These are phyloP conservation scores for Protobothrops mucrosquamatus DNA, from an alignment of 2,113 vertebrate genomes.

Conservation along the genomic window DNA sequence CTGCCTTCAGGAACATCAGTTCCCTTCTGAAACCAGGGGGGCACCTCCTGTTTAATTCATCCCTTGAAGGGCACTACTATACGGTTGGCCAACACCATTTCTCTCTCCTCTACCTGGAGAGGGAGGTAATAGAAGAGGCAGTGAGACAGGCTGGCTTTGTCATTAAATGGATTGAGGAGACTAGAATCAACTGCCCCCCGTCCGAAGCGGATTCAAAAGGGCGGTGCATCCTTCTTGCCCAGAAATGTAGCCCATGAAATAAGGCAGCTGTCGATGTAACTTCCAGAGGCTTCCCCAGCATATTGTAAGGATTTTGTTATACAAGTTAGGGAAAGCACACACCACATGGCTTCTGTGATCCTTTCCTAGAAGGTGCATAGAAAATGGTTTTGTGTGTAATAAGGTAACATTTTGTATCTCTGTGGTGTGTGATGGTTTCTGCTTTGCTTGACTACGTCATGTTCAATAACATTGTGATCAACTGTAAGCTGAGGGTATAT, in stretches of 20 bases:
- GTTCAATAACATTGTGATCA: no score
- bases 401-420: neutral
- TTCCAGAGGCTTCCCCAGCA: neutral
- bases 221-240: neutral
- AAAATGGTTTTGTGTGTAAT: neutral
- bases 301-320: neutral
- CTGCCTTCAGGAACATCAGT: conserved; percentile 43
- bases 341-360: no score
- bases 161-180: neutral
- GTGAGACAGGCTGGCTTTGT: neutral
- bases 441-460: no score
- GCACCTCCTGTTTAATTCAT: conserved; percentile 56
- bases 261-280: neutral
- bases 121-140: conserved; percentile 27
- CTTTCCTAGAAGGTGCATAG: neutral
- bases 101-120: conserved; percentile 56
- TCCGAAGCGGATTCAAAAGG: rapidly evolving
- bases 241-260: neutral
- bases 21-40: conserved; percentile 62
- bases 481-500: no score
- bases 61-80: conserved; percentile 60
- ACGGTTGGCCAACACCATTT: conserved; percentile 56
- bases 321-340: neutral
- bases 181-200: rapidly evolving
- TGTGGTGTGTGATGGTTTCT: neutral